Evolutionary conservation across 2,797 vertebrate species (phyloP), one percentile per base, ranked within the genome.

Genomic region (Danio jaintianensis): DNA sequence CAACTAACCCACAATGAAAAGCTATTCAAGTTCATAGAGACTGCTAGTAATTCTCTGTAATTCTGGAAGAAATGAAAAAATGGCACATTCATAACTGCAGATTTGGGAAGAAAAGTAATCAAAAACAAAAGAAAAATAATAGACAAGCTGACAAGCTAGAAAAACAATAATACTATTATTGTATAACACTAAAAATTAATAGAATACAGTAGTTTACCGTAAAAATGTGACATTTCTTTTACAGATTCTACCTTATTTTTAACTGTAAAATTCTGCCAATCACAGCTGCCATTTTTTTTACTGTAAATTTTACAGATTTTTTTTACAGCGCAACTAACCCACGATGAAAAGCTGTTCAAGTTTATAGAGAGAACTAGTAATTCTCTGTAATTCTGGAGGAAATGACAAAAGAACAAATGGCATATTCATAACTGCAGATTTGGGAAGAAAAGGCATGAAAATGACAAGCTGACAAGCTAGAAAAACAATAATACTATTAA

Each of bases 401-500:
- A 80, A 62, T 68, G 42, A 78, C 75, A 69, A 58, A 52, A 43
- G 76, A 71, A 70, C 18, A 71, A 83, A 78, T 3, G 12, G 45
- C 72, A 36, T n/a, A 45, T 56, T 50, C 22, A n/a, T 16, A 69
- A 72, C 11, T 15, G 40, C 0, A 3, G 6, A 55, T 16, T 42
- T 63, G 38, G 50, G 50, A 66, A 61, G 48, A 73, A 80, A 63
- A 47, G 18, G 45, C 70, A 56, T 29, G 38, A 7, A 0, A 61
- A 29, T 3, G 55, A 75, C 68, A 67, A 76, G 53, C 5, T 29
- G 69, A 42, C 45, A 11, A 6, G 18, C 16, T 68, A 61, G 18
- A 83, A 78, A 80, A 89, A 86, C 83, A 85, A 86, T 86, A 90
- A 84, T 84, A 83, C 84, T 85, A 90, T 89, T 91, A 90, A 87